Percentiles rank a stretch among this genome's conserved stretches.
These are phyloP conservation scores for Hirudinaria manillensis DNA, from an alignment of 2,888 invertebrate genomes.

Conservation along the genomic window DNA sequence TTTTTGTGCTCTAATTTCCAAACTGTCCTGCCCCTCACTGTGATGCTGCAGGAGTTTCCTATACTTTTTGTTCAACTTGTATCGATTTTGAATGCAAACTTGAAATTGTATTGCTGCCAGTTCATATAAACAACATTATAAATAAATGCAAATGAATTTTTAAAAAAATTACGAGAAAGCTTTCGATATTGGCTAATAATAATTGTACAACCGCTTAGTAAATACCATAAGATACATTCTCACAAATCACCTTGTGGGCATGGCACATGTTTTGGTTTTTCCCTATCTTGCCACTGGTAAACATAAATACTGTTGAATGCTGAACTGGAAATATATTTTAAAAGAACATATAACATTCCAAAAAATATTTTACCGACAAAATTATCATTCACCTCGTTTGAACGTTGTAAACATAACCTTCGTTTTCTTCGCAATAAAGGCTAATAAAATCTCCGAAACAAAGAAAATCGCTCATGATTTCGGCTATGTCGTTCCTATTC, in stretches of 20 bases:
- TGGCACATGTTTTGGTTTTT: conserved; percentile 49
- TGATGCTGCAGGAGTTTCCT: conserved; percentile 42
- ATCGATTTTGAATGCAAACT: conserved; percentile 53
- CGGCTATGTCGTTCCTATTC: no score
- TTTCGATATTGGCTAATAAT: background rate
- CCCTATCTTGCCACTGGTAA: conserved; percentile 49
- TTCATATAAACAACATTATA: background rate
- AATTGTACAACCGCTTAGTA: background rate
- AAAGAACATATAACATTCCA: background rate
- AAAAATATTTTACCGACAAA: conserved; percentile 1
- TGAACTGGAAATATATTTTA: conserved; percentile 41
- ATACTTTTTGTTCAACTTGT: conserved; percentile 54
- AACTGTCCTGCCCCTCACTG: conserved; percentile 32
- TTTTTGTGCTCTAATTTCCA: conserved; percentile 37
- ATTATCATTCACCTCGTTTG: conserved; percentile 39
- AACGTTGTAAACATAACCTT: conserved; percentile 41
- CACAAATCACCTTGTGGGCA: conserved; percentile 47
- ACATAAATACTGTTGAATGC: conserved; percentile 50
- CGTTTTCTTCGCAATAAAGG: conserved; percentile 42
- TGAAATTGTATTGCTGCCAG: conserved; percentile 51
- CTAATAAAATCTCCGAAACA: conserved; percentile 42
- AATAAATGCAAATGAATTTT: background rate
- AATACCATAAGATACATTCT: background rate
- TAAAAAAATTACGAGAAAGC: background rate
- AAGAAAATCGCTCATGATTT: conserved; percentile 39